Conservation (phyloP, 1,140 invertebrate genomes). For the Drosophila pallidifrons region DNA sequence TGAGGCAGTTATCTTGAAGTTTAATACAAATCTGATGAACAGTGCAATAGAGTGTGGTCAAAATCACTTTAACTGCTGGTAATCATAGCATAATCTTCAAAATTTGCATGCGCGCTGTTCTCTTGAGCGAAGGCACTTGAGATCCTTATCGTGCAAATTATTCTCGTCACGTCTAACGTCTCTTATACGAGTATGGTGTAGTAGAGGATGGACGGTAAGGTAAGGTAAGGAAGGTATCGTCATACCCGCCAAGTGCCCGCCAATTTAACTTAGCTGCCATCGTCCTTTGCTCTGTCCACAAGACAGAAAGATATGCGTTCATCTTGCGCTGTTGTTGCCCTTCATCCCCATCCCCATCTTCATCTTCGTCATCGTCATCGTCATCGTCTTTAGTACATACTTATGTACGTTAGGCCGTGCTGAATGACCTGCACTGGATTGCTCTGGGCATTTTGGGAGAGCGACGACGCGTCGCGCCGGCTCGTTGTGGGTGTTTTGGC, state of each 20-base stretch:
- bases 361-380: background rate
- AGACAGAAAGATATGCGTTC: slow-evolving; percentile 10
- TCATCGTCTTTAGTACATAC: background rate
- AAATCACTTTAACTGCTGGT: slow-evolving; percentile 80
- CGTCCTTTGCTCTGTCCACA: slow-evolving; percentile 27
- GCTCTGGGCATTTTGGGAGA: slow-evolving; percentile 47
- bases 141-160: slow-evolving; percentile 82
- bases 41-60: slow-evolving; percentile 31
- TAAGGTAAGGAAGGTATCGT: slow-evolving; percentile 47
- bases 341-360: background rate
- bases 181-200: slow-evolving; percentile 29
- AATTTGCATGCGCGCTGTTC: slow-evolving; percentile 80
- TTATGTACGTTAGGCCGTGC: slow-evolving; percentile 67
- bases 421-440: slow-evolving; percentile 72
- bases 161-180: slow-evolving; percentile 83
- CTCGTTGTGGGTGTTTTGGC: slow-evolving; percentile 77
- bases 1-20: slow-evolving; percentile 18
- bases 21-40: slow-evolving; percentile 19
- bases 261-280: slow-evolving; percentile 60
- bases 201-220: background rate
- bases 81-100: slow-evolving; percentile 83
- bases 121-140: slow-evolving; percentile 61
- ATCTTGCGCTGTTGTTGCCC: background rate
- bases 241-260: slow-evolving; percentile 57
- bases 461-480: slow-evolving; percentile 62